Base-by-base conservation (phyloP, 2,888 invertebrate genomes). In the Dasysyrphus tricinctus region DNA sequence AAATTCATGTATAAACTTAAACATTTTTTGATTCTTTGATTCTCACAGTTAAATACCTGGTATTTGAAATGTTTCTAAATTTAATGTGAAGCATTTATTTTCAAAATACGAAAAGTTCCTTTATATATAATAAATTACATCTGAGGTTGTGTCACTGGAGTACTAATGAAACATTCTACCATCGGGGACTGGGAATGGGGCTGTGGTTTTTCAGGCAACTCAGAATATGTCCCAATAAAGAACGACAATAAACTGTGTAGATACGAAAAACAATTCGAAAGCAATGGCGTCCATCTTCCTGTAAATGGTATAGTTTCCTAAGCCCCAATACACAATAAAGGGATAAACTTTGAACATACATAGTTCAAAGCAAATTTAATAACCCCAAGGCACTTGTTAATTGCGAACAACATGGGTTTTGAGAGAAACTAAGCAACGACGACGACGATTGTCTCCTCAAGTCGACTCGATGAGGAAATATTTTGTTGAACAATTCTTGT, bases 331-430 rank as follows among this genome's bases (percentile, higher is more conserved):
- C 67, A 67, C 49, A 67, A 49, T 34, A 42, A 29, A 76, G 72
- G 80, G 80, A 75, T 72, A 76, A 84, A 67, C 75, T 76, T 75
- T 65, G 75, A 80, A 69, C 78, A 42, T 54, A 24, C 54, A 78
- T 78, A 78, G 77, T 86, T 81, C 81, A 78, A 78, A 81, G 73
- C 69, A 86, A 81, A 86, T 86, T 86, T 81, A 86, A 86, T 86
- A 86, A 73, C 77, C 81, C 78, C 85, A 61, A 85, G 85, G 78
- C 85, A 74, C 81, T 86, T 86, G 81, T 86, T 81, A 86, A 81
- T 86, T 86, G 78, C 81, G 47, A 74, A 78, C 73, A 74, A 78
- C 77, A 77, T 63, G 73, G 81, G 63, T 78, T n/a, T 70, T 81
- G 63, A 78, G 78, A 70, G 78, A 69, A 78, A 63, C 73, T 69